Conservation (phyloP, 2,797 vertebrate species). For the Todus mexicanus region DNA sequence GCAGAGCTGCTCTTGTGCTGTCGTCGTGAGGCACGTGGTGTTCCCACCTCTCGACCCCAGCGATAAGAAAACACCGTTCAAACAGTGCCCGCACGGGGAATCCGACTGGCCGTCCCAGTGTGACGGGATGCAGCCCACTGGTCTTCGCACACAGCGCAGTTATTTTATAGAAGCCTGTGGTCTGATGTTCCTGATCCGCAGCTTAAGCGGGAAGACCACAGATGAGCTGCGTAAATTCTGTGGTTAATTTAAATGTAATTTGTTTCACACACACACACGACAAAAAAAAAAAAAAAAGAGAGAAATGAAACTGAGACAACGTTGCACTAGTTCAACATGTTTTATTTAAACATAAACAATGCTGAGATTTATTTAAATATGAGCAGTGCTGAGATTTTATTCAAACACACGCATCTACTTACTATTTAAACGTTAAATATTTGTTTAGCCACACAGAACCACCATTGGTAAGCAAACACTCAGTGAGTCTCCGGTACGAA, state of each 20-base stretch:
- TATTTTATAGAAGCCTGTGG: not conserved
- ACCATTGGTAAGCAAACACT: not conserved
- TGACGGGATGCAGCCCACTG: not conserved
- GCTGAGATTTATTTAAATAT: not conserved
- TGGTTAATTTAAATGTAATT: not conserved
- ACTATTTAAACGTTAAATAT: not conserved
- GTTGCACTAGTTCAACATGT: not conserved
- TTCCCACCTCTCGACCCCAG: fast-evolving
- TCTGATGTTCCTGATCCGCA: not conserved
- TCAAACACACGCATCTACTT: not conserved
- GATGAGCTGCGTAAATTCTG: not conserved
- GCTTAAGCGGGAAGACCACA: not conserved
- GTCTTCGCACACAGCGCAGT: too few species aligned
- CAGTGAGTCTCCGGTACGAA: too few species aligned
- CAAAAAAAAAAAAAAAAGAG: not conserved
- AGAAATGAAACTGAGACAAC: not conserved
- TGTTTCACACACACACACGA: not conserved
- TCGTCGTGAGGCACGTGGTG: fast-evolving
- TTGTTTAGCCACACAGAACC: not conserved
- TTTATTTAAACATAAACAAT: not conserved
- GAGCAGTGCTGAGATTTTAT: not conserved
- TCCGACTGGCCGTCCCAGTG: not conserved
- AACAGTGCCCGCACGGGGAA: fast-evolving
- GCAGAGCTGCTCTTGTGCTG: not conserved
- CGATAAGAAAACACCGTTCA: not conserved